These are phyloP conservation scores for Eupithecia centaureata DNA, from an alignment of 2,888 invertebrate genomes.

Conservation along the genomic window DNA sequence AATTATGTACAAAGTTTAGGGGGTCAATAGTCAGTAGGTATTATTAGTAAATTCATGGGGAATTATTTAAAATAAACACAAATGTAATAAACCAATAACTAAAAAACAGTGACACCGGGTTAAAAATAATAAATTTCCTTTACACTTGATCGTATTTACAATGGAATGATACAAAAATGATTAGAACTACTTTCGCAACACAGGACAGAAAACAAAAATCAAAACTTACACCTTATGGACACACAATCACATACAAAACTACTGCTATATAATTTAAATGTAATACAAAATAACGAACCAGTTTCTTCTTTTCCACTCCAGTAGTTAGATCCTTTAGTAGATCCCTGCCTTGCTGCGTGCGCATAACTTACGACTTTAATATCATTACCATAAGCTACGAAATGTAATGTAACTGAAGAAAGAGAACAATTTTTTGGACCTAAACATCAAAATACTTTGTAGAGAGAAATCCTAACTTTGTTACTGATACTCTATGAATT, in stretches of 20 bases:
- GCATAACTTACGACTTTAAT: conserved; percentile 73
- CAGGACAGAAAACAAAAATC: conserved; percentile 67
- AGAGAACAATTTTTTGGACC: not conserved
- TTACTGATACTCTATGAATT: no score
- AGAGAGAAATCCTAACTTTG: not conserved
- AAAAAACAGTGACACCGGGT: conserved; percentile 64
- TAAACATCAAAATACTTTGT: not conserved
- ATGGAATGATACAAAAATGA: conserved; percentile 58
- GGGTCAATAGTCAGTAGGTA: conserved; percentile 2
- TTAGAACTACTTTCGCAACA: conserved; percentile 69
- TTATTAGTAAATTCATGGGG: not conserved
- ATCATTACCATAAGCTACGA: conserved; percentile 42
- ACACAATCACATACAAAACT: conserved; percentile 73
- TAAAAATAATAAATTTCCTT: conserved; percentile 58
- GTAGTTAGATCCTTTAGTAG: conserved; percentile 74
- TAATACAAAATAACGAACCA: conserved; percentile 66
- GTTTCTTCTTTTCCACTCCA: conserved; percentile 82
- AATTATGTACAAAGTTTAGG: not conserved
- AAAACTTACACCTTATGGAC: conserved; percentile 71
- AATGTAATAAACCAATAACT: conserved; percentile 39
- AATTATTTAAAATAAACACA: conserved; percentile 5
- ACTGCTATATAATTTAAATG: conserved; percentile 40
- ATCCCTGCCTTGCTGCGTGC: conserved; percentile 82
- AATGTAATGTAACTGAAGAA: not conserved
- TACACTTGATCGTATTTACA: conserved; percentile 83